phyloP scores from a whole-genome alignment of 1,140 invertebrate genomes.

The Microplitis demolitor region DNA sequence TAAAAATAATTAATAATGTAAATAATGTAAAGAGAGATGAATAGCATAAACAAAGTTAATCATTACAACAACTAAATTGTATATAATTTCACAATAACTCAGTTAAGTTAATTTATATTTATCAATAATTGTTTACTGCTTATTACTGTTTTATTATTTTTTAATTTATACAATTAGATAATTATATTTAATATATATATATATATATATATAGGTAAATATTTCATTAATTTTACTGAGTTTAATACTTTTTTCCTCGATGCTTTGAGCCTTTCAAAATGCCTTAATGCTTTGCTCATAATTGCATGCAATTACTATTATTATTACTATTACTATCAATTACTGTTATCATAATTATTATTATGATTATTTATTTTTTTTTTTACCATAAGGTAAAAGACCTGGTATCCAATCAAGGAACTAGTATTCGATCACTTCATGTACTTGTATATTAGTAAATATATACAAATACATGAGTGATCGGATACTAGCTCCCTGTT shows the following conservation, averaged over 20 bases:
- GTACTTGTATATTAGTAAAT: too few relatives aligned
- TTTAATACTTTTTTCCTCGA: conserved; percentile 38
- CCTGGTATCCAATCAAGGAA: too few relatives aligned
- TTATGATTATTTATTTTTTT: too few relatives aligned
- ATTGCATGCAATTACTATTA: neutral
- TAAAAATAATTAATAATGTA: conserved; percentile 42
- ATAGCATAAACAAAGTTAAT: conserved; percentile 52
- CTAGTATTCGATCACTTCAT: too few relatives aligned
- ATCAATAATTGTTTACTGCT: neutral
- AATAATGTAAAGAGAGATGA: conserved; percentile 56
- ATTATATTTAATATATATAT: too few relatives aligned
- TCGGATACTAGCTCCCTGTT: too few relatives aligned
- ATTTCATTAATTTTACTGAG: conserved; percentile 41
- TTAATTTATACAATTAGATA: neutral
- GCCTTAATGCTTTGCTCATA: conserved; percentile 5
- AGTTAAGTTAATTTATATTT: conserved; percentile 32
- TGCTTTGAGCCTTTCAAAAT: conserved; percentile 19
- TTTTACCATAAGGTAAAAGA: too few relatives aligned
- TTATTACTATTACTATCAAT: too few relatives aligned
- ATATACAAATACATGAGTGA: too few relatives aligned
- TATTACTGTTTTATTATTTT: neutral
- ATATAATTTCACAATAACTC: conserved; percentile 49
- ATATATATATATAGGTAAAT: neutral
- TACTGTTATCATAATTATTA: too few relatives aligned
- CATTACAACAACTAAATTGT: conserved; percentile 43